Evolutionary conservation across 1,140 invertebrate species (phyloP).

Genomic region (Tetranychus urticae): DNA sequence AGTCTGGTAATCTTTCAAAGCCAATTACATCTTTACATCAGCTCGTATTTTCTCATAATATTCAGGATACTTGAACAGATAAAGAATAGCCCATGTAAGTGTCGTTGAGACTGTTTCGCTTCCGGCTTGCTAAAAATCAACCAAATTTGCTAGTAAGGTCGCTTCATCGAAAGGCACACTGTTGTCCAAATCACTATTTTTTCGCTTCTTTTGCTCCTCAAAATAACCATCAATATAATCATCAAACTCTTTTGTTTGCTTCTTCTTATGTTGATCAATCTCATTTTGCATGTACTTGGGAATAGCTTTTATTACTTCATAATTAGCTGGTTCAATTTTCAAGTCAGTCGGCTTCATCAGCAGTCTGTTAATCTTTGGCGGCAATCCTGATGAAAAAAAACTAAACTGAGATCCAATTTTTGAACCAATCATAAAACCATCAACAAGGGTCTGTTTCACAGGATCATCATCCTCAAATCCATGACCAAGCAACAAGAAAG

Average conservation of each 20-base stretch:
- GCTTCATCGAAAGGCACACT: background rate
- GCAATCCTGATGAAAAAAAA: background rate
- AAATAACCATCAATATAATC: constrained; percentile 69
- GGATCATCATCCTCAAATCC: constrained; percentile 8
- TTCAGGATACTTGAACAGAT: constrained; percentile 18
- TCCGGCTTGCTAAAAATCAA: constrained; percentile 16
- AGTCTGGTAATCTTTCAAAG: constrained; percentile 7
- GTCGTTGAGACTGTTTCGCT: constrained; percentile 19
- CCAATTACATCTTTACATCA: constrained; percentile 17
- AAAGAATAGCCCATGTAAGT: constrained; percentile 17
- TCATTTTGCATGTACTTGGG: no score
- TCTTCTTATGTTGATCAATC: constrained; percentile 33
- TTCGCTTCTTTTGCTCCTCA: constrained; percentile 30
- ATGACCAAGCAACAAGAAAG: constrained; percentile 9
- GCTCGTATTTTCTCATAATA: constrained; percentile 16
- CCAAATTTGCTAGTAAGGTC: constrained; percentile 8
- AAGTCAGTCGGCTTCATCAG: no score
- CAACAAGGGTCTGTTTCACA: background rate
- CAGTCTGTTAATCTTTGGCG: no score
- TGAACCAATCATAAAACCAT: no score
- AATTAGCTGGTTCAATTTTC: no score
- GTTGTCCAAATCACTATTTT: background rate
- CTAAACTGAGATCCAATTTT: background rate
- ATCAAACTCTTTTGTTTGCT: constrained; percentile 24
- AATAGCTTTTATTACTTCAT: no score